Evolutionary conservation across 2,113 vertebrate genomes (phyloP).

Genomic region (Rhinichthys klamathensis): DNA sequence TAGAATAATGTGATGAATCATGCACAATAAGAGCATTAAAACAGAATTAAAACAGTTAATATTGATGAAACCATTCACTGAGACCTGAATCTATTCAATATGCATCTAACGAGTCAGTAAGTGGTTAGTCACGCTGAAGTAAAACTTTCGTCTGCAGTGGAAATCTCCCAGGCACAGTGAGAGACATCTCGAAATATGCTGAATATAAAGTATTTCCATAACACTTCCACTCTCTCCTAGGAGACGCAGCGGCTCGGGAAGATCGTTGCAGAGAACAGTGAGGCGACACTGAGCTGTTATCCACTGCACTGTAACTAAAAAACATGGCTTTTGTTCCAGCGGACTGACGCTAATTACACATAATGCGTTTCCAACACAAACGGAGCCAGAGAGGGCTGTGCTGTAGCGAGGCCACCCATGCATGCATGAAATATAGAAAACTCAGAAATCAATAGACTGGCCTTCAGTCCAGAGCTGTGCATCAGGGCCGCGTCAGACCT

Average conservation of each 20-base stretch:
- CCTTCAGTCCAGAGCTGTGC: neutral
- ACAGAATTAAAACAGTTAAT: neutral
- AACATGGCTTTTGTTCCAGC: neutral
- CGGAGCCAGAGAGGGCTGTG: neutral
- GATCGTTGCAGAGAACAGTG: slow-evolving; percentile 18
- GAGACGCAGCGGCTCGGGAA: slow-evolving; percentile 8
- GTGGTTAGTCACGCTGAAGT: neutral
- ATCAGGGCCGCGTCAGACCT: neutral
- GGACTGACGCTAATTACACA: neutral
- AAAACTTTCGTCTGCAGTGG: neutral
- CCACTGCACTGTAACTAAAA: slow-evolving; percentile 7
- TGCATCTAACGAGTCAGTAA: neutral
- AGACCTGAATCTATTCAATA: neutral
- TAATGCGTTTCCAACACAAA: neutral
- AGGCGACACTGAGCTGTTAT: slow-evolving; percentile 10
- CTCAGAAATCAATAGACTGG: slow-evolving; percentile 12
- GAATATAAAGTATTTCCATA: neutral
- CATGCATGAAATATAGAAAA: neutral
- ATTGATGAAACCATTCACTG: neutral
- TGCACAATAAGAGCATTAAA: neutral
- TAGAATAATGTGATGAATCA: too few relatives aligned
- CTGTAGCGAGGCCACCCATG: neutral
- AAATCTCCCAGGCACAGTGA: neutral
- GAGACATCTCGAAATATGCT: slow-evolving; percentile 6
- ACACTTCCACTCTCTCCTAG: neutral